Evolutionary conservation across 2,888 invertebrate species (phyloP).

Genomic region (Heliconius hortense): DNA sequence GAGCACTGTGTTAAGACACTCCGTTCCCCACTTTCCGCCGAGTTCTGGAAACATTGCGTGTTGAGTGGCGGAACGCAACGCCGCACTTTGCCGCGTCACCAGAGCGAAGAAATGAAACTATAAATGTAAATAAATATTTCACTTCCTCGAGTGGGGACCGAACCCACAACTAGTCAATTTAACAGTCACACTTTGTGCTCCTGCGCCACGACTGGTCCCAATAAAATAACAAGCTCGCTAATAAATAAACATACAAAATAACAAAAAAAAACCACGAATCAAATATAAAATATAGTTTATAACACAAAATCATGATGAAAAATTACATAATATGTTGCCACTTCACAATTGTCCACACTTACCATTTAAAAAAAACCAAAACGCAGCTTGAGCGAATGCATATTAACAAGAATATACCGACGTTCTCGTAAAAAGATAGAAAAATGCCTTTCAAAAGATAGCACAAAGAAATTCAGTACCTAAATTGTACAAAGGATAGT

Average conservation of each 20-base stretch:
- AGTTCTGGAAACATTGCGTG: too few species aligned
- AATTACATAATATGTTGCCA: background rate
- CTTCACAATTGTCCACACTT: background rate
- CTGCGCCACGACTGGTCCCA: too few species aligned
- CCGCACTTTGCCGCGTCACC: too few species aligned
- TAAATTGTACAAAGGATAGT: conserved; percentile 41
- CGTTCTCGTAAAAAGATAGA: conserved; percentile 21
- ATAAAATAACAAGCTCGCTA: too few species aligned
- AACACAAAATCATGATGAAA: background rate
- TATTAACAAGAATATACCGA: conserved; percentile 29
- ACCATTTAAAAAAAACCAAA: background rate
- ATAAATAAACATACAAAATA: background rate
- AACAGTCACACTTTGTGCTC: too few species aligned
- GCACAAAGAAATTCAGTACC: conserved; percentile 36
- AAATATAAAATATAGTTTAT: background rate
- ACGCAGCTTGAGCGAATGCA: conserved; percentile 19
- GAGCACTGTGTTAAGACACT: too few species aligned
- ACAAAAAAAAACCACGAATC: background rate
- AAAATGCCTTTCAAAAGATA: conserved; percentile 36
- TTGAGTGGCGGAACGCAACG: too few species aligned
- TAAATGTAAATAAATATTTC: too few species aligned
- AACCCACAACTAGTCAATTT: too few species aligned
- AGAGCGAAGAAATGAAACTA: too few species aligned
- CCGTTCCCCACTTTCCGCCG: too few species aligned
- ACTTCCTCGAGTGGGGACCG: too few species aligned